Evolutionary conservation across 2,888 invertebrate species (phyloP).

Genomic region (Lacanobia wlatinum): DNA sequence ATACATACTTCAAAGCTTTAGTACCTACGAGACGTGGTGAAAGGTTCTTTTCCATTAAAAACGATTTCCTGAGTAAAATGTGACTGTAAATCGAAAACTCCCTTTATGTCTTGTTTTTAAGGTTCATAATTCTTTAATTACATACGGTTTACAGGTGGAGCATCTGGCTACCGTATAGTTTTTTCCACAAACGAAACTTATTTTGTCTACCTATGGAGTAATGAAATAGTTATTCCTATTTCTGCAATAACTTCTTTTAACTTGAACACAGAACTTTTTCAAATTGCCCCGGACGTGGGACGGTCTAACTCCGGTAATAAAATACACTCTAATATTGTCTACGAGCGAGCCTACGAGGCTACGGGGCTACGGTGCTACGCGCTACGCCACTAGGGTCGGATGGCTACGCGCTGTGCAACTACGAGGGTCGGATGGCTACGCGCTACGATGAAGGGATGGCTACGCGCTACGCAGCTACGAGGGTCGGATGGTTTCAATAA

Average conservation of each 20-base stretch:
- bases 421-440: constrained; percentile 14
- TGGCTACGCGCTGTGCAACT: not conserved
- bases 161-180: too few relatives aligned
- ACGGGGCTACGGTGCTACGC: constrained; percentile 21
- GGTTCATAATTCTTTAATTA: not conserved
- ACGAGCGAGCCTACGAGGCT: not conserved
- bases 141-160: not conserved
- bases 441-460: not conserved
- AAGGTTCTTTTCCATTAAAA: not conserved
- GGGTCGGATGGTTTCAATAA: constrained; percentile 21
- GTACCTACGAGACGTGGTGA: not conserved
- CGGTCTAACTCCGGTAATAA: not conserved
- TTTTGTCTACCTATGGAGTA: not conserved
- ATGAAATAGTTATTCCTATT: not conserved
- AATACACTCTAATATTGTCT: not conserved
- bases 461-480: constrained; percentile 5
- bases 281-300: not conserved
- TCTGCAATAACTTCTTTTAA: not conserved
- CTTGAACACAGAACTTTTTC: not conserved
- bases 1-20: not conserved
- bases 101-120: not conserved
- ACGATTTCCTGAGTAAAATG: not conserved
- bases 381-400: constrained; percentile 9
- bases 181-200: not conserved
- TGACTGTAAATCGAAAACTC: not conserved